Percentiles rank a stretch among this genome's conserved stretches.
phyloP scores from a whole-genome alignment of 2,888 invertebrate genomes.

The Chrysolina americana region DNA sequence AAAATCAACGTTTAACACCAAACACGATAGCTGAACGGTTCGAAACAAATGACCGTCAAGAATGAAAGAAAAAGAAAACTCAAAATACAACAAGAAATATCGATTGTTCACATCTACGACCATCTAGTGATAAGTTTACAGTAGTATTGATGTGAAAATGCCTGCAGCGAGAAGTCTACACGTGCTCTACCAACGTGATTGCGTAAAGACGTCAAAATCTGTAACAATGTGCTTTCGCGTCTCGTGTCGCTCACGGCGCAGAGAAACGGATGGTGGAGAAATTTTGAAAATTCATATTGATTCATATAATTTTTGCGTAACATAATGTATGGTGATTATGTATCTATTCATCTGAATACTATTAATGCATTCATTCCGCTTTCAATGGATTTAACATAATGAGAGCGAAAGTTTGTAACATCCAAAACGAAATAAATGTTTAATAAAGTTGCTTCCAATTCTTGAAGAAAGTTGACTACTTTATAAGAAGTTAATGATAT shows the following conservation, averaged over 20 bases:
- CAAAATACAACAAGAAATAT: slow-evolving; percentile 22
- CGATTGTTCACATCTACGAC: slow-evolving; percentile 12
- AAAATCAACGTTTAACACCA: slow-evolving; percentile 31
- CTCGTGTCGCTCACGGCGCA: not conserved
- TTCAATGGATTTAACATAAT: no score
- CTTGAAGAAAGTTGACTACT: no score
- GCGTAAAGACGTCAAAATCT: not conserved
- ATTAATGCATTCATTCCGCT: no score
- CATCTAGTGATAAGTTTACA: slow-evolving; percentile 1
- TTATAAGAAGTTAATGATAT: no score
- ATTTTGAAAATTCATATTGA: not conserved
- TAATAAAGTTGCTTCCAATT: no score
- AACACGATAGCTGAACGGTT: slow-evolving; percentile 33
- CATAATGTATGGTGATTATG: no score
- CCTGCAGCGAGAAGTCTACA: not conserved
- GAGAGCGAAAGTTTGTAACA: no score
- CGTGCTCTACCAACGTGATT: slow-evolving; percentile 33
- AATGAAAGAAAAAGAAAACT: slow-evolving; percentile 27
- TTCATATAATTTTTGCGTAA: not conserved
- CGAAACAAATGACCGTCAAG: slow-evolving; percentile 17
- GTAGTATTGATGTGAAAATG: not conserved
- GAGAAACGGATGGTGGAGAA: not conserved
- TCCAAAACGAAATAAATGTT: no score
- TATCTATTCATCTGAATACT: no score
- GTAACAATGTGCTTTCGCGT: not conserved